Evolutionary conservation across 2,888 invertebrate species (phyloP).

Genomic region (Doris montereyensis): DNA sequence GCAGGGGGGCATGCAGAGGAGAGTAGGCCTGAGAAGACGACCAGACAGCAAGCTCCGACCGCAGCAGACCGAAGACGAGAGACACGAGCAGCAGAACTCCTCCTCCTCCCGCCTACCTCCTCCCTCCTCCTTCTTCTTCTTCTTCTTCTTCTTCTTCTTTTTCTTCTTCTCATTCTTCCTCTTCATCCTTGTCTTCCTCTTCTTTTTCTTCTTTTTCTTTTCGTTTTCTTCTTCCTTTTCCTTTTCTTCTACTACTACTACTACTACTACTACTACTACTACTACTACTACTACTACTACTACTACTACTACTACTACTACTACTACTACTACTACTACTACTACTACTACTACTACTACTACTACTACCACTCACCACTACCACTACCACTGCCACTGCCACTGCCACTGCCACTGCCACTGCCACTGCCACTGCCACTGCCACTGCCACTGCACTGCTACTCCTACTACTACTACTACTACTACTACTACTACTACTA

Average conservation of each 20-base stretch:
- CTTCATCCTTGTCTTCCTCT: background rate
- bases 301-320: slow-evolving; percentile 29
- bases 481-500: slow-evolving; percentile 31
- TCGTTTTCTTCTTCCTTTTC: background rate
- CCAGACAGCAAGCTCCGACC: too few relatives aligned
- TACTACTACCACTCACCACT: slow-evolving; percentile 9
- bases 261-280: background rate
- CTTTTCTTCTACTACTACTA: background rate
- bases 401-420: background rate
- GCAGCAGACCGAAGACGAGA: too few relatives aligned
- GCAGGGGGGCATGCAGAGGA: too few relatives aligned
- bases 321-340: slow-evolving; percentile 33
- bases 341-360: slow-evolving; percentile 22
- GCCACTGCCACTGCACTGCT: slow-evolving; percentile 22
- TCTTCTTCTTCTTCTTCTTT: background rate
- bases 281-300: slow-evolving; percentile 22
- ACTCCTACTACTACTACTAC: slow-evolving; percentile 24
- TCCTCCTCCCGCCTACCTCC: background rate
- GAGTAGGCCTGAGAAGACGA: too few relatives aligned
- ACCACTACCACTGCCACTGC: background rate
- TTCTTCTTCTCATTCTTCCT: background rate
- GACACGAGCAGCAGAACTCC: too few relatives aligned
- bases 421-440: slow-evolving; percentile 24
- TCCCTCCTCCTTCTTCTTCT: slow-evolving; percentile 18
- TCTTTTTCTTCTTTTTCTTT: background rate